Evolutionary conservation across 2,888 invertebrate genomes (phyloP).

Genomic region (Deilephila porcellus): DNA sequence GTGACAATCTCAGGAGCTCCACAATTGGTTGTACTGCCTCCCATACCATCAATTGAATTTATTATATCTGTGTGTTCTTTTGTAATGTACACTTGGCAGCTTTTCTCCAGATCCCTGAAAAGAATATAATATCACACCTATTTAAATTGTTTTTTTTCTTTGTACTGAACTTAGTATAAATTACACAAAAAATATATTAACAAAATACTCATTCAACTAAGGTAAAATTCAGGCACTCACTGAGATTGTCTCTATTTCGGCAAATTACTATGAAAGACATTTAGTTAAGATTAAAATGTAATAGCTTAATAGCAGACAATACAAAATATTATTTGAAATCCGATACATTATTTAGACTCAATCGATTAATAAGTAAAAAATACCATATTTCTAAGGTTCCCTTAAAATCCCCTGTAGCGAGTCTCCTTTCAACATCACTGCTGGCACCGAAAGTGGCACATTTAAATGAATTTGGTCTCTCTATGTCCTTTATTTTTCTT

Average conservation of each 20-base stretch:
- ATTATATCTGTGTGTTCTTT: slow-evolving; percentile 93
- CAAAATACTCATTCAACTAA: too few relatives aligned
- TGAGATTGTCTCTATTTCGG: too few relatives aligned
- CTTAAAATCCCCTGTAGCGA: slow-evolving; percentile 96
- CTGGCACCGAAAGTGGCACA: slow-evolving; percentile 97
- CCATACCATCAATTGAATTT: slow-evolving; percentile 96
- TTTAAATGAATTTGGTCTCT: slow-evolving; percentile 93
- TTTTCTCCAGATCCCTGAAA: slow-evolving; percentile 91
- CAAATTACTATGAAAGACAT: too few relatives aligned
- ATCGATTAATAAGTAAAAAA: not conserved
- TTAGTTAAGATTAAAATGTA: too few relatives aligned
- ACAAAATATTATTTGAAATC: not conserved
- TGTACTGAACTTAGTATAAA: not conserved
- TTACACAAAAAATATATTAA: too few relatives aligned
- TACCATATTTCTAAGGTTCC: slow-evolving; percentile 94
- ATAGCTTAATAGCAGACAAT: too few relatives aligned
- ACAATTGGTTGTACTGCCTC: slow-evolving; percentile 91
- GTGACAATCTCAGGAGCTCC: slow-evolving; percentile 98
- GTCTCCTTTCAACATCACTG: slow-evolving; percentile 89
- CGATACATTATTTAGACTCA: too few relatives aligned
- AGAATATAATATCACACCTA: slow-evolving; percentile 4
- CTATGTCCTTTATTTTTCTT: slow-evolving; percentile 89
- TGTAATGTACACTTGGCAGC: slow-evolving; percentile 90
- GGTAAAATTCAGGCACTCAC: too few relatives aligned
- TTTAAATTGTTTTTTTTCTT: too few relatives aligned